Evolutionary conservation across 2,797 vertebrate genomes (phyloP).

Genomic region (Limosa lapponica): DNA sequence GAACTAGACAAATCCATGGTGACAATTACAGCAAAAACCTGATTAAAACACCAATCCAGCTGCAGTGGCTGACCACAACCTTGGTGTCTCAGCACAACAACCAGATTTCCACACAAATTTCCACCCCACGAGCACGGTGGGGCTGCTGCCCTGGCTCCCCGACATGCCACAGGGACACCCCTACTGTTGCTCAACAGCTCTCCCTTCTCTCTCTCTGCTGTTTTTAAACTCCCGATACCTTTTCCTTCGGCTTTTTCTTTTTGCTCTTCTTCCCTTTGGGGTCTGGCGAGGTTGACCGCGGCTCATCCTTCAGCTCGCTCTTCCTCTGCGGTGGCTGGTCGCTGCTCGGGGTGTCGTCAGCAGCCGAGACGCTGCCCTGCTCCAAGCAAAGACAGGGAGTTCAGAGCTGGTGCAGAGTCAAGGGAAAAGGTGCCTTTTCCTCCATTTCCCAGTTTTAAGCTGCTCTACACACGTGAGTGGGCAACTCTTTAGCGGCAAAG

Average conservation of each 20-base stretch:
- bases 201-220: not conserved
- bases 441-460: not conserved
- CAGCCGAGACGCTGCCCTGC: slow-evolving; percentile 89
- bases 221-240: slow-evolving; percentile 70
- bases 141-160: not conserved
- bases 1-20: not conserved
- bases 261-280: slow-evolving; percentile 74
- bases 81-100: not conserved
- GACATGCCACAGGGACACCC: fast-evolving
- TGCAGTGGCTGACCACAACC: not conserved
- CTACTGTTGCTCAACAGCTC: not conserved
- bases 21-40: not conserved
- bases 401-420: not conserved
- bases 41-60: not conserved
- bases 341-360: slow-evolving; percentile 90
- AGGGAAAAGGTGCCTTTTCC: not conserved
- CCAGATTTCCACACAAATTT: not conserved
- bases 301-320: slow-evolving; percentile 70
- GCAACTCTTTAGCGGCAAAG: not conserved
- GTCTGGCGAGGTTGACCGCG: slow-evolving; percentile 65
- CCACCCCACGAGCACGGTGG: fast-evolving
- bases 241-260: slow-evolving; percentile 80
- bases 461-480: not conserved
- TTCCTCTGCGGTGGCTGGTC: slow-evolving; percentile 79
- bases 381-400: slow-evolving; percentile 9